Conservation (phyloP, 2,888 invertebrate species). For the Chymomyza amoena region DNA sequence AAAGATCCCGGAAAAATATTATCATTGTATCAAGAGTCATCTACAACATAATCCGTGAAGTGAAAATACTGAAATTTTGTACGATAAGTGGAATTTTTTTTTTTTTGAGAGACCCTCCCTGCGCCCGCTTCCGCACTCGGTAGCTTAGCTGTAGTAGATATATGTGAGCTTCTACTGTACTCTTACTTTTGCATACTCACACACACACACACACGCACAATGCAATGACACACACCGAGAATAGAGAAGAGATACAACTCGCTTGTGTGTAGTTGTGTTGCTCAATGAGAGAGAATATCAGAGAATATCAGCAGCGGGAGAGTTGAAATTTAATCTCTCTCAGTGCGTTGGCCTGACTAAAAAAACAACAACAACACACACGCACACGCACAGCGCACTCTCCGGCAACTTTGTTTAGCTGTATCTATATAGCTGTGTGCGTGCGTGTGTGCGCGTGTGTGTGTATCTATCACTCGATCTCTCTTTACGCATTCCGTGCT, state of each 20-base stretch:
- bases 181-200: background rate
- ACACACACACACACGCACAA: background rate
- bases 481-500: slow-evolving; percentile 45
- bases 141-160: background rate
- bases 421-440: too few species aligned
- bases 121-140: too few species aligned
- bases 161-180: background rate
- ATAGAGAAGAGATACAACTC: too few species aligned
- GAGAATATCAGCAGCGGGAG: background rate
- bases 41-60: too few species aligned
- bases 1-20: too few species aligned
- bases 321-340: background rate
- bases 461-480: slow-evolving; percentile 23
- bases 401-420: background rate
- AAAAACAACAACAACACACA: too few species aligned
- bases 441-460: background rate
- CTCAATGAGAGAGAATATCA: background rate
- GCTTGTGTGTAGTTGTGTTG: background rate
- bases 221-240: background rate
- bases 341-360: background rate
- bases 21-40: too few species aligned
- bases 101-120: too few species aligned
- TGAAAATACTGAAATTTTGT: too few species aligned
- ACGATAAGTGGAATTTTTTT: too few species aligned
- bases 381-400: background rate